A percentile compares a stretch with the other conserved stretches of the same genome.
These are phyloP conservation scores for Osmerus mordax DNA, from an alignment of 2,113 vertebrate genomes.

Conservation along the genomic window DNA sequence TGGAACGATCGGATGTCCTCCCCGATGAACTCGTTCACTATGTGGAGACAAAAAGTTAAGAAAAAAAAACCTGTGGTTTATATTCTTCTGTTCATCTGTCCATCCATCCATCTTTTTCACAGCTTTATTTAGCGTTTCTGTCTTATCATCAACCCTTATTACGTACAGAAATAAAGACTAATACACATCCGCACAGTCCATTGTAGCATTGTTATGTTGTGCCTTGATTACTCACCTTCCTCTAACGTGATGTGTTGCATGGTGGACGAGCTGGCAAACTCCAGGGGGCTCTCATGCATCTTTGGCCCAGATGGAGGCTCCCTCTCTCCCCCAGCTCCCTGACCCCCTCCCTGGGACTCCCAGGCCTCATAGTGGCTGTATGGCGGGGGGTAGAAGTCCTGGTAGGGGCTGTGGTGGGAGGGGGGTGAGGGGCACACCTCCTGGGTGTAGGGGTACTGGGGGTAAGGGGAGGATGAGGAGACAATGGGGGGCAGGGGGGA, in stretches of 20 bases:
- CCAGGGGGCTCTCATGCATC: constrained; percentile 64
- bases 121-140: neutral
- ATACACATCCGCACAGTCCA: neutral
- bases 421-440: constrained; percentile 69
- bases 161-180: neutral
- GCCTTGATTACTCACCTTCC: constrained; percentile 64
- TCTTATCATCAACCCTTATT: neutral
- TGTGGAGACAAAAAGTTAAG: constrained; percentile 17
- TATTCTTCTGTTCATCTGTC: neutral
- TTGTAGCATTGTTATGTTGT: neutral
- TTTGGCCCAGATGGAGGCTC: constrained; percentile 47
- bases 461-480: constrained; percentile 64
- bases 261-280: constrained; percentile 62
- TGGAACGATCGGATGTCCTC: constrained; percentile 73
- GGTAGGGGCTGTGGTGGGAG: constrained; percentile 52
- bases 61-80: neutral
- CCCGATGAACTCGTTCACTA: constrained; percentile 77
- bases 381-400: constrained; percentile 63
- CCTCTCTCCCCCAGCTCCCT: constrained; percentile 40
- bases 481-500: constrained; percentile 70
- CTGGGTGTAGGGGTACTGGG: constrained; percentile 66
- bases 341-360: constrained; percentile 57
- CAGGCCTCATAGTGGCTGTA: constrained; percentile 69
- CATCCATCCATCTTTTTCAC: neutral
- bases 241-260: constrained; percentile 78